A percentile compares a stretch with the other conserved stretches of the same genome.
Evolutionary conservation across 2,113 vertebrate genomes (phyloP).

Genomic region (Neomonachus schauinslandi): DNA sequence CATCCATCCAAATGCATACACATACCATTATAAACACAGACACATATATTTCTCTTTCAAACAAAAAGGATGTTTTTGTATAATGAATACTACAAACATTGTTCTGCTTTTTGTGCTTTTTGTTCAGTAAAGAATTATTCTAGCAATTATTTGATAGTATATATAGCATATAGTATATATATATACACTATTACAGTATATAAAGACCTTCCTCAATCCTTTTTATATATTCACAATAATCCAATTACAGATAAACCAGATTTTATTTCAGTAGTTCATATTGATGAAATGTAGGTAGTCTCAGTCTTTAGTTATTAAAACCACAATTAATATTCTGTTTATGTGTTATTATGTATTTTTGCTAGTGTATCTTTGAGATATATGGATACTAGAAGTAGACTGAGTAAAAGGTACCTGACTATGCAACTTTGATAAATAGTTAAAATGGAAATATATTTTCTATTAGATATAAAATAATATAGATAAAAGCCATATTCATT

Average conservation of each 20-base stretch:
- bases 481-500: background rate
- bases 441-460: too few species aligned
- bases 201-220: background rate
- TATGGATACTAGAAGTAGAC: background rate
- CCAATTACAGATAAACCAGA: background rate
- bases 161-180: too few species aligned
- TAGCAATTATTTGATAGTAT: background rate
- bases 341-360: background rate
- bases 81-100: background rate
- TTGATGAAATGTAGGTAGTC: background rate
- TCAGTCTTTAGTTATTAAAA: background rate
- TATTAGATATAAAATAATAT: too few species aligned
- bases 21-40: background rate
- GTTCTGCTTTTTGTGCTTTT: background rate
- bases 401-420: background rate
- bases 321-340: background rate
- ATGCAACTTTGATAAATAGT: background rate
- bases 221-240: background rate
- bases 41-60: background rate
- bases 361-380: background rate
- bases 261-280: background rate
- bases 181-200: background rate
- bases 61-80: background rate
- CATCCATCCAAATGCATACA: accelerated
- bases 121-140: background rate